phyloP scores from a whole-genome alignment of 2,113 vertebrate genomes.

The Danio rerio region DNA sequence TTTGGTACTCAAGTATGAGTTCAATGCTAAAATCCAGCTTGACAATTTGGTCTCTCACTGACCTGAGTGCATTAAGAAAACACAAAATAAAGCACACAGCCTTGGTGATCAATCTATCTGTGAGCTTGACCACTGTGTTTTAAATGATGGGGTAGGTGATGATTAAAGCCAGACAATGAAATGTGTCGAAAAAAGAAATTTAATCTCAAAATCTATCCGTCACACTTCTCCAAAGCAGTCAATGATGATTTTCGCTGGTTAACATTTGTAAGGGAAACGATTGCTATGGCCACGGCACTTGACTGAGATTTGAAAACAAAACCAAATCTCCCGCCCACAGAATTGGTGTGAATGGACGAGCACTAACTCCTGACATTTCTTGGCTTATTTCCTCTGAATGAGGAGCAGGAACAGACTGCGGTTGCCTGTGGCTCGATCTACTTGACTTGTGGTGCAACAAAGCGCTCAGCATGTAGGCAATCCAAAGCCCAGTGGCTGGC shows the following conservation, averaged over 20 bases:
- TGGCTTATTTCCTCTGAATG: slow-evolving; percentile 56
- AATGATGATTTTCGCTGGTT: slow-evolving; percentile 24
- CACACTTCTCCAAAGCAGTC: neutral
- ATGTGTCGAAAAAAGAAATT: slow-evolving; percentile 19
- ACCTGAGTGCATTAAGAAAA: slow-evolving; percentile 77
- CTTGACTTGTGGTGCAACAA: slow-evolving; percentile 76
- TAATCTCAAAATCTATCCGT: neutral
- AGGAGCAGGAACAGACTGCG: slow-evolving; percentile 47
- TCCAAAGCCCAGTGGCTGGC: slow-evolving; percentile 80
- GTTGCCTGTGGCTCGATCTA: slow-evolving; percentile 77
- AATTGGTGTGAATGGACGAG: slow-evolving; percentile 49
- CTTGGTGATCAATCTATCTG: slow-evolving; percentile 50
- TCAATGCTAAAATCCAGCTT: slow-evolving; percentile 39
- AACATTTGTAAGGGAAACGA: slow-evolving; percentile 30
- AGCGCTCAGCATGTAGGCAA: slow-evolving; percentile 81
- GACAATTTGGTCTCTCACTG: slow-evolving; percentile 69
- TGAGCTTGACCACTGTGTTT: slow-evolving; percentile 53
- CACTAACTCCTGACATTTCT: slow-evolving; percentile 56
- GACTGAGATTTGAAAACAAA: slow-evolving; percentile 36
- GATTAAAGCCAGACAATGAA: slow-evolving; percentile 20
- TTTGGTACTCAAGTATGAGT: too few species aligned
- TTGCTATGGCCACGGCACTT: slow-evolving; percentile 24
- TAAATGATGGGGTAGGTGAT: slow-evolving; percentile 16
- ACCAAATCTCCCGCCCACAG: slow-evolving; percentile 41
- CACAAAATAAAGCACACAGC: slow-evolving; percentile 35